Percentiles rank a stretch among this genome's conserved stretches.
phyloP scores from a whole-genome alignment of 2,888 invertebrate genomes.

The Hofmannophila pseudospretella region DNA sequence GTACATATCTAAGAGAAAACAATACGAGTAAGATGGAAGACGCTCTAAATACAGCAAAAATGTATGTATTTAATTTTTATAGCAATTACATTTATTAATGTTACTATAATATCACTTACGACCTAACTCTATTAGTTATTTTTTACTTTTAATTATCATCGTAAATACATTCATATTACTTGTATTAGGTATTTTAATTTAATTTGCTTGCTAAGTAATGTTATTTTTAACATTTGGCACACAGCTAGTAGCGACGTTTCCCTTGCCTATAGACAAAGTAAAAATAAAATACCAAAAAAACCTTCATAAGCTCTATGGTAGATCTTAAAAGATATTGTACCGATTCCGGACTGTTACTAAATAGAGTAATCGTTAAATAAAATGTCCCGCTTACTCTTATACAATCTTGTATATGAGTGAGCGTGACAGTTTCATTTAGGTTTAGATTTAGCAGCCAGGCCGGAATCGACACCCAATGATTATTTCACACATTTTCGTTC shows the following conservation, averaged over 20 bases:
- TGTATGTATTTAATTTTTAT: slow-evolving; percentile 61
- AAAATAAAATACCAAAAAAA: not conserved
- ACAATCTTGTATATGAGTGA: no score
- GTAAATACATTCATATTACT: slow-evolving; percentile 46
- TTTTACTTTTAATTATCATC: slow-evolving; percentile 28
- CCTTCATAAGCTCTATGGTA: not conserved
- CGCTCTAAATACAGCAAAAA: slow-evolving; percentile 76
- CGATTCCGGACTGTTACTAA: no score
- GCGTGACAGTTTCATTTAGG: no score
- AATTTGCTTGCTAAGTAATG: slow-evolving; percentile 51
- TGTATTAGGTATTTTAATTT: slow-evolving; percentile 59
- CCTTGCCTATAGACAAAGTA: slow-evolving; percentile 21
- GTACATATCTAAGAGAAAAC: slow-evolving; percentile 56
- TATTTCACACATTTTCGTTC: no score
- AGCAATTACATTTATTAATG: slow-evolving; percentile 46
- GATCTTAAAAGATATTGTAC: no score
- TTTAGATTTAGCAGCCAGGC: no score
- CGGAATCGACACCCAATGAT: no score
- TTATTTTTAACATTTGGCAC: slow-evolving; percentile 63
- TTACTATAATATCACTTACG: slow-evolving; percentile 70
- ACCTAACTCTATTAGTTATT: slow-evolving; percentile 51
- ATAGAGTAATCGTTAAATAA: no score
- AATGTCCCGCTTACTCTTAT: no score
- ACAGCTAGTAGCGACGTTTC: slow-evolving; percentile 29
- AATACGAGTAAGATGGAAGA: slow-evolving; percentile 73